These are phyloP conservation scores for Drosophila pachea DNA, from an alignment of 1,140 invertebrate genomes.

Conservation along the genomic window DNA sequence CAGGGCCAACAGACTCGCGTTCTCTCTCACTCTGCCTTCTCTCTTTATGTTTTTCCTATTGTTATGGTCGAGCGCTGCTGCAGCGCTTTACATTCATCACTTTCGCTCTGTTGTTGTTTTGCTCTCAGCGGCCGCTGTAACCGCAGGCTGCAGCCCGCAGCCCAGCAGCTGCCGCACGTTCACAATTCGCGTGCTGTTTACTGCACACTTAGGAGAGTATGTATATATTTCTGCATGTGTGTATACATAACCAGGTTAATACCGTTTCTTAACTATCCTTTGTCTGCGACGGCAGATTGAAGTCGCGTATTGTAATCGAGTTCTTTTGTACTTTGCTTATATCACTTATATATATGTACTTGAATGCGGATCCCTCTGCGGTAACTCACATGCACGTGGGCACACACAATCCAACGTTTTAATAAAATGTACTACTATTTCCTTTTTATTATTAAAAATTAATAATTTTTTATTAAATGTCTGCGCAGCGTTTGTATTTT, in stretches of 20 bases:
- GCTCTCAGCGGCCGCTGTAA: conserved; percentile 10
- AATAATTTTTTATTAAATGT: conserved; percentile 44
- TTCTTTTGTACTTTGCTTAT: conserved; percentile 65
- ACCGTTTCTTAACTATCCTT: conserved; percentile 68
- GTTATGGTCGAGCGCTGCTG: conserved; percentile 40
- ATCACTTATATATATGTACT: conserved; percentile 46
- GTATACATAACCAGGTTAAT: conserved; percentile 33
- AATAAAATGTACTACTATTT: conserved; percentile 35
- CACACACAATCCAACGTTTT: conserved; percentile 31
- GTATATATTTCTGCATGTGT: not conserved
- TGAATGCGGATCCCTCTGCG: conserved; percentile 6
- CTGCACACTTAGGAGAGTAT: not conserved
- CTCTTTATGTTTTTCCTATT: conserved; percentile 18
- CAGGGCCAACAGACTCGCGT: conserved; percentile 4
- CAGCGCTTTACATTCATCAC: conserved; percentile 31
- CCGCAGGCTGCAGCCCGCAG: conserved; percentile 1
- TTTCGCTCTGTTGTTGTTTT: conserved; percentile 43
- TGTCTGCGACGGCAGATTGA: conserved; percentile 39
- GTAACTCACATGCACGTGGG: conserved; percentile 23
- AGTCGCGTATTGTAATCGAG: conserved; percentile 19
- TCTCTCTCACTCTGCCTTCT: not conserved
- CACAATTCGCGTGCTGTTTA: conserved; percentile 1
- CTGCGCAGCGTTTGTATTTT: conserved; percentile 44
- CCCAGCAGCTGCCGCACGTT: conserved; percentile 24
- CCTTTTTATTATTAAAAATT: conserved; percentile 37